Conservation (phyloP, 2,888 invertebrate genomes). For the Herminia tarsipennalis region DNA sequence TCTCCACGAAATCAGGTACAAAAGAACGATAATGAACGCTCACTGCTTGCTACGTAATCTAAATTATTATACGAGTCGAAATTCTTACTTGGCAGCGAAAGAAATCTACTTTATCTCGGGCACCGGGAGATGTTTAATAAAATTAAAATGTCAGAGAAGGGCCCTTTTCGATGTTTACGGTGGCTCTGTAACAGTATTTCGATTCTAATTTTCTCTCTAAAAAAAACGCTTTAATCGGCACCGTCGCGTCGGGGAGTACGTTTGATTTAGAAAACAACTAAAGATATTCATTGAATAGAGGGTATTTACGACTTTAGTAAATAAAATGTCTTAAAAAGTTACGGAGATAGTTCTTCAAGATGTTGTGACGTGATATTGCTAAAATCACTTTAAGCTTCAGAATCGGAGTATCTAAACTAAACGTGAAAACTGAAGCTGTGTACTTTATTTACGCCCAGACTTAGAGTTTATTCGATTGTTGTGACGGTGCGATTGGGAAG, state of each 20-base stretch:
- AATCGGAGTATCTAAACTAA: constrained; percentile 23
- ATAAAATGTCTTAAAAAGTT: constrained; percentile 47
- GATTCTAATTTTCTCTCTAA: constrained; percentile 68
- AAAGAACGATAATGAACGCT: constrained; percentile 86
- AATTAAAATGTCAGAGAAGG: constrained; percentile 79
- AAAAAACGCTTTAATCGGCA: constrained; percentile 57
- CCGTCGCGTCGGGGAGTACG: constrained; percentile 45
- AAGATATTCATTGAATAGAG: constrained; percentile 38
- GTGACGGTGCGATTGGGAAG: constrained; percentile 38
- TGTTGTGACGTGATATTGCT: constrained; percentile 49
- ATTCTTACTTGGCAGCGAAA: constrained; percentile 83
- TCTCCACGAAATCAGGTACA: constrained; percentile 85
- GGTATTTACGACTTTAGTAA: constrained; percentile 34
- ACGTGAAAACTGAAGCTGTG: constrained; percentile 22
- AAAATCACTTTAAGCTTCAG: constrained; percentile 48
- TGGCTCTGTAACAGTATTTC: constrained; percentile 70
- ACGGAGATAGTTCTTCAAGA: constrained; percentile 42
- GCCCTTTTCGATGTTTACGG: constrained; percentile 73
- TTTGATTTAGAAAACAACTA: constrained; percentile 41
- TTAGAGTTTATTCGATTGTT: constrained; percentile 38
- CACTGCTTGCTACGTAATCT: constrained; percentile 85
- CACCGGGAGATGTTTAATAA: constrained; percentile 80
- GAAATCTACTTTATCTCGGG: constrained; percentile 83
- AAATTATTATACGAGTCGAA: constrained; percentile 85
- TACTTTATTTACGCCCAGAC: constrained; percentile 38